Evolutionary conservation across 2,888 invertebrate species (phyloP), one percentile per base, ranked within the genome.

Genomic region (Dynastes tityus): DNA sequence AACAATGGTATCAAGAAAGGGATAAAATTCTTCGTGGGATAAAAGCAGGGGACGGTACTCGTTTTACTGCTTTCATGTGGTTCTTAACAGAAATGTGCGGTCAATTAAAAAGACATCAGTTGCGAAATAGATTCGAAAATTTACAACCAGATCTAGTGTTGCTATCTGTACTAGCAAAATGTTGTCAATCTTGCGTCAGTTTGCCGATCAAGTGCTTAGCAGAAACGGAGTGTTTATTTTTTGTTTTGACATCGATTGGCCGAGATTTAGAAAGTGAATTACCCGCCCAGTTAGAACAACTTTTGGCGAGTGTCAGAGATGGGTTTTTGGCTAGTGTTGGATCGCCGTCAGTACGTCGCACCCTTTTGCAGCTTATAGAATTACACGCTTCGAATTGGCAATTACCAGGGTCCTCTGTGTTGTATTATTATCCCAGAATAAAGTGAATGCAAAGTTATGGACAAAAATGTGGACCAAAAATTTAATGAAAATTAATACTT

Each of bases 31-130:
- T 93, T 74, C 89, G 92, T 78, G 87, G 91, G 0, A 84, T 88
- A 32, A 88, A 88, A 82, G 89, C 90, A 86, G 93, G 93, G 76
- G 93, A 93, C 13, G 91, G 93, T 74, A 93, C 93, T 55, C 91
- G 92, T 80, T 93, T 92, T 86, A 95, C 94, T 86, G 95, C 96
- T 82, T 97, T 96, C 90, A 96, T 97, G 91, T 95, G 95, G 88
- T 96, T 96, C 90, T 91, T 97, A 82, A 95, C 96, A 84, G 96
- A 97, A 91, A 95, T 97, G 94, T 96, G 96, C 89, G 95, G 95
- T 87, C 95, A 96, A 91, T 89, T 96, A 85, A 95, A 96, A 87
- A 91, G 94, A 61, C 89, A 92, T 82, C 91, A 92, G 82, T 85
- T 91, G 79, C 90, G 89, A 83, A 91, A 90, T 75, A 89, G 91